Evolutionary conservation across 1,140 invertebrate genomes (phyloP).

Genomic region (Platyscapa corneri): DNA sequence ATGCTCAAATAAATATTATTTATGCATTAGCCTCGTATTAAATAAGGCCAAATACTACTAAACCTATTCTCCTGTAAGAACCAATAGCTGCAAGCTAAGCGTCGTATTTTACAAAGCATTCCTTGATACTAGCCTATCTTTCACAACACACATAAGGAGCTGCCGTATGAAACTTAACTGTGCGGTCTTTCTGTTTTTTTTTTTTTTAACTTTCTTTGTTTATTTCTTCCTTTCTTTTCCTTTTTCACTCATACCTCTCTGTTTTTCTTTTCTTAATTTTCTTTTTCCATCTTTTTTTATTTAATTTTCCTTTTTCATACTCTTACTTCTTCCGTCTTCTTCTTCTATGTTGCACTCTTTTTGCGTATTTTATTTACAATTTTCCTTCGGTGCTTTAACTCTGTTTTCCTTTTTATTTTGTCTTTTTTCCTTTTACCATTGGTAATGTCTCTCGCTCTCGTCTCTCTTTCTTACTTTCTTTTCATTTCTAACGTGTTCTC

Average conservation of each 20-base stretch:
- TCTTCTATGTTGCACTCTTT: background rate
- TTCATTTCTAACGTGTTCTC: background rate
- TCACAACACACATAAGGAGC: background rate
- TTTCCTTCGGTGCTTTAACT: background rate
- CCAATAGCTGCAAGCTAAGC: background rate
- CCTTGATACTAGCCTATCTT: background rate
- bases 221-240: background rate
- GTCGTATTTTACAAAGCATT: background rate
- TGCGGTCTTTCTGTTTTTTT: background rate
- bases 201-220: background rate
- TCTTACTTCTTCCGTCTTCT: background rate
- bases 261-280: no score
- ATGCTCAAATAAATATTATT: background rate
- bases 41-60: background rate
- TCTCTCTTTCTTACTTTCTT: background rate
- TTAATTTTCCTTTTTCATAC: background rate
- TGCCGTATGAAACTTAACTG: background rate
- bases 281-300: background rate
- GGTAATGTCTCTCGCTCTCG: no score
- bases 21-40: background rate
- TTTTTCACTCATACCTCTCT: no score
- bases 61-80: background rate
- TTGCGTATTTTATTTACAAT: background rate
- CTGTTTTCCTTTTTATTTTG: background rate
- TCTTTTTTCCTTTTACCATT: background rate